Conservation (phyloP, 1,140 invertebrate genomes). For the Drosophila aff. region DNA sequence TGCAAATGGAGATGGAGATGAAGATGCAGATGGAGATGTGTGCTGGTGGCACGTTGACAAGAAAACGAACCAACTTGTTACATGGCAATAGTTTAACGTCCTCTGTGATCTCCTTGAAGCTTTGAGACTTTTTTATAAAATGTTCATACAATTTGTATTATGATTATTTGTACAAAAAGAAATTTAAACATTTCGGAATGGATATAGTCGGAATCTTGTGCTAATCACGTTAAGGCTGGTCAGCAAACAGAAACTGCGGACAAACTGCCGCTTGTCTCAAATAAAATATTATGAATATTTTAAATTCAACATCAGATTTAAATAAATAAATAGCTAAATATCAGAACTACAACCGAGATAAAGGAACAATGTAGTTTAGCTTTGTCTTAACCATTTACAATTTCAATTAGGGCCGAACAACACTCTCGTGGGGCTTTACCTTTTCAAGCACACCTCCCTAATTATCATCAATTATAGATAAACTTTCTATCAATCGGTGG, state of each 20-base stretch:
- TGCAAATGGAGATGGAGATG: constrained; percentile 4
- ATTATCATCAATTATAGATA: constrained; percentile 52
- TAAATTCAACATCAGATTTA: not conserved
- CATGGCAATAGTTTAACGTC: not conserved
- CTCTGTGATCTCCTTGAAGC: not conserved
- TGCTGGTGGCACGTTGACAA: constrained; percentile 10
- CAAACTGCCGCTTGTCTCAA: not conserved
- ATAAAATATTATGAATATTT: not conserved
- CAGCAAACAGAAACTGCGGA: not conserved
- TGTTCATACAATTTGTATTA: not conserved
- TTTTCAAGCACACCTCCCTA: constrained; percentile 24
- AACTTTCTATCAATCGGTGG: constrained; percentile 45
- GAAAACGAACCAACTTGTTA: not conserved
- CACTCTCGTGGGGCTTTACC: constrained; percentile 8
- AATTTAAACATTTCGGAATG: not conserved
- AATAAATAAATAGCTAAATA: not conserved
- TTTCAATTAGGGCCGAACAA: not conserved
- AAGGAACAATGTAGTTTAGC: not conserved
- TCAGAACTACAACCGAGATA: not conserved
- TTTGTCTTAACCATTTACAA: not conserved
- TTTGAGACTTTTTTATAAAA: not conserved
- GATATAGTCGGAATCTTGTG: not conserved
- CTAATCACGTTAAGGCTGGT: not conserved
- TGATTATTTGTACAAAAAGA: not conserved
- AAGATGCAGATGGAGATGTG: not conserved